These are phyloP conservation scores for Sceloporus undulatus DNA, from an alignment of 2,113 vertebrate species.

Conservation along the genomic window DNA sequence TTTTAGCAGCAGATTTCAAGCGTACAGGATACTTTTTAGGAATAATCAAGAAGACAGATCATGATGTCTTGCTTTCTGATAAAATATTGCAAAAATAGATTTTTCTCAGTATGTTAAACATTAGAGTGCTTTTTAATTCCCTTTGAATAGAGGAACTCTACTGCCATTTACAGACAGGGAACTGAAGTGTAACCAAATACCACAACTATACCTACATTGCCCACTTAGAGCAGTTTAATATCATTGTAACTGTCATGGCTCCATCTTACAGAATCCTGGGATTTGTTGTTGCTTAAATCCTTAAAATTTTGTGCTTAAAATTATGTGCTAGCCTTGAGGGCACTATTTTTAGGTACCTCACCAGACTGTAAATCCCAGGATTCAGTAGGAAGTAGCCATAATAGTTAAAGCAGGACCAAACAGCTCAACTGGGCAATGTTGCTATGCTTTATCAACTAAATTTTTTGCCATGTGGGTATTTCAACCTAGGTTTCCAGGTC, in stretches of 20 bases:
- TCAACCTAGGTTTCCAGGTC: neutral
- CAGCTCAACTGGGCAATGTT: too few relatives aligned
- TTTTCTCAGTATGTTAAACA: neutral
- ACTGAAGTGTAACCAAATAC: neutral
- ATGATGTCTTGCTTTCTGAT: constrained; percentile 25
- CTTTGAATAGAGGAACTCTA: neutral
- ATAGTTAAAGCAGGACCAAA: too few relatives aligned
- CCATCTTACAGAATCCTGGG: too few relatives aligned
- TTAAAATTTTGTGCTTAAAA: too few relatives aligned
- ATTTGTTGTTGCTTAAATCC: too few relatives aligned
- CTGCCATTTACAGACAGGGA: neutral
- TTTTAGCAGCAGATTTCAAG: constrained; percentile 31
- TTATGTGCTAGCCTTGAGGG: too few relatives aligned
- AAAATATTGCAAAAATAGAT: constrained; percentile 20
- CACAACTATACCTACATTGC: too few relatives aligned
- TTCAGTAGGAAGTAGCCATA: too few relatives aligned
- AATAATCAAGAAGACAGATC: constrained; percentile 47
- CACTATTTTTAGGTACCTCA: too few relatives aligned
- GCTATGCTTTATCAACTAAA: neutral
- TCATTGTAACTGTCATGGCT: too few relatives aligned
- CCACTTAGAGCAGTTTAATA: too few relatives aligned
- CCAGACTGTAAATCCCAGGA: too few relatives aligned
- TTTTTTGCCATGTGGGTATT: neutral
- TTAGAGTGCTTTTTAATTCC: neutral
- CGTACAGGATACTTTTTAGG: constrained; percentile 47